Conservation (phyloP, 2,888 invertebrate species). For the Bellardia bayeri region DNA sequence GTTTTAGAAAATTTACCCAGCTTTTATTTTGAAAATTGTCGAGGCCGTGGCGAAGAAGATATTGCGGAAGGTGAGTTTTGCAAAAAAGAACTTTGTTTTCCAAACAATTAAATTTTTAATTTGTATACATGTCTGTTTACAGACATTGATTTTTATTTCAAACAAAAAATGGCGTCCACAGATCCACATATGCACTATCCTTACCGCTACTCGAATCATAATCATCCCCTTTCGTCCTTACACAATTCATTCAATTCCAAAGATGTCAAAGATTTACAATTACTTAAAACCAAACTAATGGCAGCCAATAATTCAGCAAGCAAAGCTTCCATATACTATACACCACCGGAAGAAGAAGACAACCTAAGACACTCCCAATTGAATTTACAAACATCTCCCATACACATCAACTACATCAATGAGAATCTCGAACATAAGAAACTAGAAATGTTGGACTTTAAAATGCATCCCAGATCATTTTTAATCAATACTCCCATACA, state of each 20-base stretch:
- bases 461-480: constrained; percentile 77
- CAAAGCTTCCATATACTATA: constrained; percentile 91
- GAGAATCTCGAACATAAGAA: constrained; percentile 81
- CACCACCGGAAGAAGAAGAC: constrained; percentile 85
- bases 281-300: constrained; percentile 79
- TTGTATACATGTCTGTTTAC: constrained; percentile 16
- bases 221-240: constrained; percentile 62
- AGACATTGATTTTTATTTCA: constrained; percentile 84
- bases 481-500: constrained; percentile 64
- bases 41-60: constrained; percentile 89
- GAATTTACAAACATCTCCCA: constrained; percentile 84
- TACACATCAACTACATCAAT: constrained; percentile 85
- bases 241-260: constrained; percentile 74
- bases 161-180: constrained; percentile 79
- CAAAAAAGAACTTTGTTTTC: too few relatives aligned
- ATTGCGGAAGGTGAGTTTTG: constrained; percentile 81
- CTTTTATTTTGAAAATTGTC: constrained; percentile 96
- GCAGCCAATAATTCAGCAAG: constrained; percentile 85
- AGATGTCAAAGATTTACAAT: constrained; percentile 79
- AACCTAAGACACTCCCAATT: constrained; percentile 78
- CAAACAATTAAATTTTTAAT: too few relatives aligned
- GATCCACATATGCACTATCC: constrained; percentile 66
- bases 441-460: constrained; percentile 77
- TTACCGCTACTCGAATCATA: constrained; percentile 40
- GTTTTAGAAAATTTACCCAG: constrained; percentile 96